A percentile compares a stretch with the other conserved stretches of the same genome.
These are phyloP conservation scores for Rana temporaria DNA, from an alignment of 2,113 vertebrate genomes.

Conservation along the genomic window DNA sequence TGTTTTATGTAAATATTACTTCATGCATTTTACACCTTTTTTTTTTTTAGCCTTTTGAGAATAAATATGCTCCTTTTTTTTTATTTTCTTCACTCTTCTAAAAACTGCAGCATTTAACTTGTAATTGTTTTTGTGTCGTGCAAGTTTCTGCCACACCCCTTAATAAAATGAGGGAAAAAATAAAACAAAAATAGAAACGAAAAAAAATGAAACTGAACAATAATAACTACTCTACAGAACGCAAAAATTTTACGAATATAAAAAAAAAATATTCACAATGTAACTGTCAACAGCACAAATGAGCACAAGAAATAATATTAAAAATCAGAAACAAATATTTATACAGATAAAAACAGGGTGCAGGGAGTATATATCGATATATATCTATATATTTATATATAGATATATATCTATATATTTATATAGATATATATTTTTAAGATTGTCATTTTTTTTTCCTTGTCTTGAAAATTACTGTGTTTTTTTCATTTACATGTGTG, in stretches of 20 bases:
- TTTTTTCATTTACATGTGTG: slow-evolving; percentile 50
- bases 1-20: slow-evolving; percentile 74
- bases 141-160: slow-evolving; percentile 84
- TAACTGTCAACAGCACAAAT: slow-evolving; percentile 90
- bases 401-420: slow-evolving; percentile 29
- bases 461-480: slow-evolving; percentile 60
- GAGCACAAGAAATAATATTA: slow-evolving; percentile 86
- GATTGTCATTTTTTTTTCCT: slow-evolving; percentile 72
- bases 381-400: slow-evolving; percentile 33
- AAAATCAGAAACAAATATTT: slow-evolving; percentile 78
- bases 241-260: slow-evolving; percentile 73
- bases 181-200: slow-evolving; percentile 64
- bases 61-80: slow-evolving; percentile 79
- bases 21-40: slow-evolving; percentile 82
- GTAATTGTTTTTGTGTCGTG: slow-evolving; percentile 83
- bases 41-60: slow-evolving; percentile 84
- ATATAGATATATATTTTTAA: no score
- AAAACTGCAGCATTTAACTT: slow-evolving; percentile 95
- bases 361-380: slow-evolving; percentile 55
- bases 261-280: slow-evolving; percentile 83
- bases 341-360: slow-evolving; percentile 79
- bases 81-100: slow-evolving; percentile 84
- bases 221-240: slow-evolving; percentile 82
- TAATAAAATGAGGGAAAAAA: slow-evolving; percentile 70
- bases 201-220: slow-evolving; percentile 67